A percentile compares a stretch with the other conserved stretches of the same genome.
Evolutionary conservation across 2,797 vertebrate genomes (phyloP).

Genomic region (Bovichtus diacanthus): DNA sequence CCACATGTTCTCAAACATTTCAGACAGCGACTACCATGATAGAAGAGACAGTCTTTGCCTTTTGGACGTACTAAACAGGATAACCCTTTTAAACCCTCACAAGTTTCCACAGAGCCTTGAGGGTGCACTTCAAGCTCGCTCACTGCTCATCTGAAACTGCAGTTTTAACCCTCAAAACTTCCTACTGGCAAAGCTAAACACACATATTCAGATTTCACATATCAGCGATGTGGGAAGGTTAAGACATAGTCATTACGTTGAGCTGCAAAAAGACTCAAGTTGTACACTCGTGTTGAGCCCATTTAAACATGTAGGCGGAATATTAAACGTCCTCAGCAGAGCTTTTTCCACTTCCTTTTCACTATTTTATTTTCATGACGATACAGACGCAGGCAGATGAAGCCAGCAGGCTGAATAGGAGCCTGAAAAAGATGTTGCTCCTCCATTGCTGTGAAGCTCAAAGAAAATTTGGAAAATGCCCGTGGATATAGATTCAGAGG

Average conservation of each 20-base stretch:
- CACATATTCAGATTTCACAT: conserved; percentile 29
- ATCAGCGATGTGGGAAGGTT: conserved; percentile 46
- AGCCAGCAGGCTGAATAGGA: conserved; percentile 52
- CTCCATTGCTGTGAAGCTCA: conserved; percentile 47
- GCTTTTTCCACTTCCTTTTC: conserved; percentile 35
- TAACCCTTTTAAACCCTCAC: conserved; percentile 45
- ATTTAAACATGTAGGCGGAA: conserved; percentile 65
- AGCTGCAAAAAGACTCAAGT: conserved; percentile 36
- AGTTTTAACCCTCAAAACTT: conserved; percentile 32
- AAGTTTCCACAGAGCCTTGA: conserved; percentile 34
- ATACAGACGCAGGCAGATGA: conserved; percentile 50
- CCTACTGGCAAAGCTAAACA: conserved; percentile 23
- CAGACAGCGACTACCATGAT: conserved; percentile 2
- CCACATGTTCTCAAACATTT: background rate
- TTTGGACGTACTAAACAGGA: conserved; percentile 26
- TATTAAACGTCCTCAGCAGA: conserved; percentile 63
- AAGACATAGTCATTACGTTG: conserved; percentile 55
- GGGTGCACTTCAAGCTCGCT: conserved; percentile 19
- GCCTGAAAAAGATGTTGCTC: conserved; percentile 59
- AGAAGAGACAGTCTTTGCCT: conserved; percentile 25
- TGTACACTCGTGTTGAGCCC: conserved; percentile 30
- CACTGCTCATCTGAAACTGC: conserved; percentile 8
- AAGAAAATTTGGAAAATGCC: conserved; percentile 70
- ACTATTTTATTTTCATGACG: background rate
- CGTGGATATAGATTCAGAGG: conserved; percentile 59